Conservation (phyloP, 2,797 vertebrate species). For the Poecilia wingei region DNA sequence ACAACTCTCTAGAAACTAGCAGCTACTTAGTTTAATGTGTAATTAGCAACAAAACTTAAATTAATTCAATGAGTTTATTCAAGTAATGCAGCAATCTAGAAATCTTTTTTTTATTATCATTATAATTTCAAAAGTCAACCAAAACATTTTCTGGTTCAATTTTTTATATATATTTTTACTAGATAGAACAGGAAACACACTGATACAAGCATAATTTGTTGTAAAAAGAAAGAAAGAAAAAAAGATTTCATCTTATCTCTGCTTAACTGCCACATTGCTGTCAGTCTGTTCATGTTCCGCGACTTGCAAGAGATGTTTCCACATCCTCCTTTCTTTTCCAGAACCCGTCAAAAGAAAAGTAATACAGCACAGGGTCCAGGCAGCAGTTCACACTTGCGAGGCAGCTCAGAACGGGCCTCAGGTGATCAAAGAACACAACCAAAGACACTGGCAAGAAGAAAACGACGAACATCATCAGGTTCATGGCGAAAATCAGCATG, state of each 20-base stretch:
- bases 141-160: neutral
- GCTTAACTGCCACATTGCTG: neutral
- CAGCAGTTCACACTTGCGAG: slow-evolving; percentile 69
- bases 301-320: neutral
- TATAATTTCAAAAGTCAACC: neutral
- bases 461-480: slow-evolving; percentile 62
- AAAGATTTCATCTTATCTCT: neutral
- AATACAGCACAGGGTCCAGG: slow-evolving; percentile 72
- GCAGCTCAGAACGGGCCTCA: slow-evolving; percentile 26
- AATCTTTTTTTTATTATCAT: neutral
- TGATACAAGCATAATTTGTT: neutral
- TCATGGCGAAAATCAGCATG: slow-evolving; percentile 70
- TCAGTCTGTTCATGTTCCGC: neutral
- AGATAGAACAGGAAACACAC: neutral
- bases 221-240: neutral
- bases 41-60: neutral
- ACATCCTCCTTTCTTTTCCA: slow-evolving; percentile 63
- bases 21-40: neutral
- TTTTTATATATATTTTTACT: neutral
- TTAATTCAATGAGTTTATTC: neutral
- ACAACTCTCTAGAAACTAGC: neutral
- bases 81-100: neutral
- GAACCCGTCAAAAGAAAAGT: slow-evolving; percentile 73
- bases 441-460: slow-evolving; percentile 62
- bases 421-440: neutral